phyloP scores from a whole-genome alignment of 2,113 vertebrate genomes.

The Xiphorhynchus elegans region DNA sequence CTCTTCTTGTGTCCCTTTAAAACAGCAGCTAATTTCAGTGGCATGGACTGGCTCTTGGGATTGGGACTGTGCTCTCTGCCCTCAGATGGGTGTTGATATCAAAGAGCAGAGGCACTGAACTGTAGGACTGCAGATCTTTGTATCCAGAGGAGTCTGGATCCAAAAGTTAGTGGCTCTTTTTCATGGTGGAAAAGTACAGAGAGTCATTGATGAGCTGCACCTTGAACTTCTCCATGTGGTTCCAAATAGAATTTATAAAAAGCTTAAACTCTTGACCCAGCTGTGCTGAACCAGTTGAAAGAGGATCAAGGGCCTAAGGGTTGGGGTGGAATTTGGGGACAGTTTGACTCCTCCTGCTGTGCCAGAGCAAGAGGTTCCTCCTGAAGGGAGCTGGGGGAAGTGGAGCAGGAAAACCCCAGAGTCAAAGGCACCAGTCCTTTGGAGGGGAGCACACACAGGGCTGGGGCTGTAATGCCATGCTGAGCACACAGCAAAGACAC shows the following conservation, averaged over 20 bases:
- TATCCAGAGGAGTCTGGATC: background rate
- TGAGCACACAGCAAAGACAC: background rate
- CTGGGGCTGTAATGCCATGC: background rate
- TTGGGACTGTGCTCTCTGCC: background rate
- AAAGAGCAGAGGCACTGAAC: background rate
- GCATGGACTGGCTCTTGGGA: accelerated
- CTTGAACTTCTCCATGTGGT: background rate
- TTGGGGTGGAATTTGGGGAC: background rate
- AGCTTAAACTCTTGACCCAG: background rate
- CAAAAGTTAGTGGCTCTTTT: background rate
- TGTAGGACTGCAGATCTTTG: background rate
- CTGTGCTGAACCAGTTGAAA: background rate
- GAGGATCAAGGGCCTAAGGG: background rate
- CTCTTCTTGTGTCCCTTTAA: background rate
- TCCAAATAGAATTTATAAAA: background rate
- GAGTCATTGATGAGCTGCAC: background rate
- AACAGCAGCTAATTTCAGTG: background rate
- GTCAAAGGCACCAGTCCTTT: background rate
- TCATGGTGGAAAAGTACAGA: background rate
- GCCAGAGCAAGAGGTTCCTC: background rate
- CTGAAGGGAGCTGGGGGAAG: background rate
- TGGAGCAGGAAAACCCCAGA: background rate
- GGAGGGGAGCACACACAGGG: background rate
- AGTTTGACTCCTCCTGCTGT: background rate
- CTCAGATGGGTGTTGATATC: accelerated